Evolutionary conservation across 2,888 invertebrate species (phyloP).

Genomic region (Alsophila aescularia): DNA sequence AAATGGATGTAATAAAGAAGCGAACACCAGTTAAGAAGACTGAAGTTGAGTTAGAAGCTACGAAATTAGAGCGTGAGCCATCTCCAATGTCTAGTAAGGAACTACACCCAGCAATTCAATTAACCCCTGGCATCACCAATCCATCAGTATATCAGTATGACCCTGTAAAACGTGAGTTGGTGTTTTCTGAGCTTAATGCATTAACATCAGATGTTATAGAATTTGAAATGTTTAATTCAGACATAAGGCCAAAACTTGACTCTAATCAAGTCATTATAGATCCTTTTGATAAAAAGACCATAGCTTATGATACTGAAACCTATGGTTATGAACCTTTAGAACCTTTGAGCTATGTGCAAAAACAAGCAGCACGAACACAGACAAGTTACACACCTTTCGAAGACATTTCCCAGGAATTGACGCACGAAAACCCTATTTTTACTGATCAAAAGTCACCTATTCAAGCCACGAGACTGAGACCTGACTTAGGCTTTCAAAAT

Average conservation of each 20-base stretch:
- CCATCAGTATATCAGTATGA: background rate
- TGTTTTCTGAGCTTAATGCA: too few species aligned
- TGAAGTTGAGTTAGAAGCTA: conserved; percentile 36
- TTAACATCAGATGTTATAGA: too few species aligned
- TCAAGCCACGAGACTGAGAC: background rate
- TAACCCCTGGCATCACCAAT: background rate
- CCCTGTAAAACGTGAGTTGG: too few species aligned
- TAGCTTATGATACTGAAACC: background rate
- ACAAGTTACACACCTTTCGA: background rate
- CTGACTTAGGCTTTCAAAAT: background rate
- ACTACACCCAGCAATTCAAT: background rate
- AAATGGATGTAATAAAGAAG: conserved; percentile 37
- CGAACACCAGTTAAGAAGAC: conserved; percentile 35
- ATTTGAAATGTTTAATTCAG: background rate
- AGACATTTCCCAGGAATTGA: background rate
- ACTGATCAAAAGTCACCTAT: conserved; percentile 1
- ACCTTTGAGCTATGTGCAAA: background rate
- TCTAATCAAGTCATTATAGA: conserved; percentile 29
- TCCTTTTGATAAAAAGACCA: conserved; percentile 32
- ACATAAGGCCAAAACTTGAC: conserved; percentile 2
- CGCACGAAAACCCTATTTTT: background rate
- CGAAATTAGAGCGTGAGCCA: conserved; percentile 17
- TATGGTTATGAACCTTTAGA: background rate
- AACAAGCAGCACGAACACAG: too few species aligned
- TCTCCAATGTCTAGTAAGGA: background rate